These are phyloP conservation scores for Holothuria scabra DNA, from an alignment of 53 echinoderm and acorn worm genomes.

Conservation along the genomic window DNA sequence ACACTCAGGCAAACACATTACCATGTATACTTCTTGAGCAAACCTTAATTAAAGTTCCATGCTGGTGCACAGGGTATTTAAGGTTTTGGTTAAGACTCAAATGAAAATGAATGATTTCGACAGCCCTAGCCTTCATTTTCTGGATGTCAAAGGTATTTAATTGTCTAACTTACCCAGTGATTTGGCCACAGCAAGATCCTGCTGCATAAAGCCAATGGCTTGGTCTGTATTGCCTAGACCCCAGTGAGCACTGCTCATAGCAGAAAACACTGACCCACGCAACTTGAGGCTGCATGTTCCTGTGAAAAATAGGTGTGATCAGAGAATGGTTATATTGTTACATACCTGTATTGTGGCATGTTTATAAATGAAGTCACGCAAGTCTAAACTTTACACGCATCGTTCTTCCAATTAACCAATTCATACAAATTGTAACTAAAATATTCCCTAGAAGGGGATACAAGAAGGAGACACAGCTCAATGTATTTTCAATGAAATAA, in stretches of 20 bases:
- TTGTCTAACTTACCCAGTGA: constrained; percentile 76
- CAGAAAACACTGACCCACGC: constrained; percentile 96
- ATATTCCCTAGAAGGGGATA: not conserved
- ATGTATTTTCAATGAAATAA: too few relatives aligned
- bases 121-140: not conserved
- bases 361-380: too few relatives aligned
- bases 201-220: constrained; percentile 94
- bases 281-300: constrained; percentile 98
- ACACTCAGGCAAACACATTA: too few relatives aligned
- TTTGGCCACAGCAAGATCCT: constrained; percentile 94
- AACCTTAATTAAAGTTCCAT: too few relatives aligned
- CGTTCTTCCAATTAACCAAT: too few relatives aligned
- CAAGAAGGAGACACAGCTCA: not conserved
- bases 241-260: constrained; percentile 99
- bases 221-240: constrained; percentile 94
- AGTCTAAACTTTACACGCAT: too few relatives aligned
- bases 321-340: too few relatives aligned
- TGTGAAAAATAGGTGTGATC: not conserved
- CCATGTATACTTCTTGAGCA: too few relatives aligned
- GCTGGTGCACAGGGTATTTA: too few relatives aligned
- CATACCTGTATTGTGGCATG: too few relatives aligned
- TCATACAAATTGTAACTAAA: too few relatives aligned
- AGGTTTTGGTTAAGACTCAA: too few relatives aligned
- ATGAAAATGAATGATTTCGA: not conserved
- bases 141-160: not conserved